Evolutionary conservation across 2,797 vertebrate species (phyloP), one percentile per base, ranked within the genome.

Genomic region (Myioborus miniatus): DNA sequence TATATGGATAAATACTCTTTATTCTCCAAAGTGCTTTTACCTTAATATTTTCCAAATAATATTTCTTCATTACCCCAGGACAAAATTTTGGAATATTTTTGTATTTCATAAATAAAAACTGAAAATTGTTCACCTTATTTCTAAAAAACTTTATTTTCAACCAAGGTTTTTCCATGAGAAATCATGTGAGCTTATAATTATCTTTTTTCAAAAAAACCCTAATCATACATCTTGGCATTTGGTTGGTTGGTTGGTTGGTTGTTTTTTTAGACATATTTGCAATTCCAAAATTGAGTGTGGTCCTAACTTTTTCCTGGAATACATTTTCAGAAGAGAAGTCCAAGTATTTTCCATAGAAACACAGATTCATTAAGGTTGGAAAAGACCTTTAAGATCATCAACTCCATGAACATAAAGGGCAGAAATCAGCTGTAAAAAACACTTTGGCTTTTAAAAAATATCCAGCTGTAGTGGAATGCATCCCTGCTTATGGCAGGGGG

Each of bases 201-300:
- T 7, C 1, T 26, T 69, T 56, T 60, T 21, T 14, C 4, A 50
- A 50, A n/a, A 56, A 55, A 20, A 2, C 2, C 1, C 6, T 3
- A 32, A 39, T 23, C 11, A 59, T 20, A 19, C 2, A 41, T n/a
- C 9, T 26, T 65, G 23, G 29, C 9, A 60, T 37, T 39, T 50
- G 37, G 23, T 46, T 59, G 44, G 2, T 12, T 59, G 44, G 2
- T 12, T 59, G n/a, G 4, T 22, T 55, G 55, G 2, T 30, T 18
- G 2, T 30, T 18, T 11, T 56, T 34, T 71, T 3, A 50, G 4
- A 2, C n/a, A 34, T 2, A 67, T n/a, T 55, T 89, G 32, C 8
- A 77, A 62, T 60, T 79, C 71, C 37, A 85, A 32, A 92, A 77
- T 16, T 46, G 41, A 63, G 24, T 44, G 17, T 60, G 17, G 17